A percentile compares a stretch with the other conserved stretches of the same genome.
These are phyloP conservation scores for Tipula unca DNA, from an alignment of 2,888 invertebrate genomes.

Conservation along the genomic window DNA sequence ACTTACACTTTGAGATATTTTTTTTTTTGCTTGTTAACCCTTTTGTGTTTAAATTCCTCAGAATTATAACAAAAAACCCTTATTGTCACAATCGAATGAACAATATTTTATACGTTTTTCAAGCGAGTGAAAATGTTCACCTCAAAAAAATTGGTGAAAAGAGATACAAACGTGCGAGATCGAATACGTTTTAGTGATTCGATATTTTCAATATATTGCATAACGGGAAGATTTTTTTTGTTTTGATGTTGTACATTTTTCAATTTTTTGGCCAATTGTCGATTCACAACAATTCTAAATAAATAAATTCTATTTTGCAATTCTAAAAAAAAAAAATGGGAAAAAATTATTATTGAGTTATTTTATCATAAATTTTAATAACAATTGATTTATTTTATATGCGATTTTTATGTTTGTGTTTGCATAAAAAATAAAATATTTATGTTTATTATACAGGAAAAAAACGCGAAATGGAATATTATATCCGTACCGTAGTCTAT, in stretches of 20 bases:
- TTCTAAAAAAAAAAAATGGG: neutral
- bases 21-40: neutral
- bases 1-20: neutral
- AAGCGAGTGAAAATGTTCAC: neutral
- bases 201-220: neutral
- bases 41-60: neutral
- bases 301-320: neutral
- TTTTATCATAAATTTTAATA: conserved; percentile 14
- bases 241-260: neutral
- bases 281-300: neutral
- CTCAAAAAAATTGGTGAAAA: neutral
- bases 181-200: neutral
- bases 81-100: neutral
- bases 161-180: neutral
- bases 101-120: too few relatives aligned
- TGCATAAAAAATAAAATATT: neutral
- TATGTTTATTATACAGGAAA: neutral
- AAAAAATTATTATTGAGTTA: neutral
- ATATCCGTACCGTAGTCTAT: neutral
- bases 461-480: neutral
- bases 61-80: neutral
- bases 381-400: conserved; percentile 4
- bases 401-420: neutral
- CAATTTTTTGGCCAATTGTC: neutral
- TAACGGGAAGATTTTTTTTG: too few relatives aligned